A percentile compares a stretch with the other conserved stretches of the same genome.
Conservation (phyloP, 2,888 invertebrate genomes). For the Didymodactylos carnosus region DNA sequence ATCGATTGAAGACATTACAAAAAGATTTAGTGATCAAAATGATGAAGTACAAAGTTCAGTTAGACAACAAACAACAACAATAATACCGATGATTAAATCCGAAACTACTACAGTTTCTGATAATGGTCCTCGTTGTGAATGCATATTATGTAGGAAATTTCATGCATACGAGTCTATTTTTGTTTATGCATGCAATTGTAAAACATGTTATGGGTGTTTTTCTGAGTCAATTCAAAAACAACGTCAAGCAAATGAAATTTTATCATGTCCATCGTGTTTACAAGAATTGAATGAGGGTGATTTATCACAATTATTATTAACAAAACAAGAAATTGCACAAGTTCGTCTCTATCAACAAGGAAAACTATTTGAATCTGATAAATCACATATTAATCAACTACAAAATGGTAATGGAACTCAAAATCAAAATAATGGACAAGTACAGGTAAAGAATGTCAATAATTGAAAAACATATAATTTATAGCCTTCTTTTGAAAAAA, state of each 20-base stretch:
- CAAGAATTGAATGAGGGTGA: neutral
- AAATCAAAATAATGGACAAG: too few relatives aligned
- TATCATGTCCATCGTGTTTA: neutral
- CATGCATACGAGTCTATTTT: neutral
- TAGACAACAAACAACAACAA: neutral
- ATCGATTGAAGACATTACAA: neutral
- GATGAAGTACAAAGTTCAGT: neutral
- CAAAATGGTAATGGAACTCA: too few relatives aligned
- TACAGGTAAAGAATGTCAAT: too few relatives aligned
- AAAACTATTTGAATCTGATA: neutral
- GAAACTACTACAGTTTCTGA: neutral
- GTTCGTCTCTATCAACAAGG: neutral
- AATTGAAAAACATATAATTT: too few relatives aligned
- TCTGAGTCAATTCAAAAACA: neutral
- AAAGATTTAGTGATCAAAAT: neutral
- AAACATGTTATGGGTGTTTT: neutral
- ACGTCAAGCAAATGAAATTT: neutral
- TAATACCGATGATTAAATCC: too few relatives aligned
- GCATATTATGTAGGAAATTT: neutral
- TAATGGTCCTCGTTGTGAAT: neutral
- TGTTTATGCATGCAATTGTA: neutral
- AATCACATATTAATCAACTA: neutral
- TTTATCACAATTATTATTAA: neutral
- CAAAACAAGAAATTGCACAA: neutral
- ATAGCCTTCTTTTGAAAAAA: too few relatives aligned